phyloP scores from a whole-genome alignment of 2,113 vertebrate genomes.

The cat (Felis catus) region F.catus_Fca126_mat1.0 CM031415.1:85903501-85904000 shows the following conservation, averaged over 20 bases:
- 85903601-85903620: not conserved
- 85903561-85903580: not conserved
- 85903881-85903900: not conserved
- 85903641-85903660: not conserved
- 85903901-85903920: conserved; percentile 48
- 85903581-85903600: not conserved
- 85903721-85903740: not conserved
- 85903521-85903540: not conserved
- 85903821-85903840: not conserved
- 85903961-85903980: not conserved
- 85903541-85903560: not conserved
- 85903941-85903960: conserved; percentile 50
- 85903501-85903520: not conserved
- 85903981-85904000: conserved; percentile 54
- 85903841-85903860: conserved; percentile 39
- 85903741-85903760: conserved; percentile 1
- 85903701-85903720: not conserved
- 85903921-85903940: conserved; percentile 37
- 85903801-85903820: not conserved
- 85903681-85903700: not conserved
- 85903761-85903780: not conserved
- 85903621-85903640: not conserved
- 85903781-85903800: not conserved
- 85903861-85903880: conserved; percentile 36
- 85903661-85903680: not conserved